phyloP scores from a whole-genome alignment of 2,888 invertebrate species.

The Leptopilina drosophilae region DNA sequence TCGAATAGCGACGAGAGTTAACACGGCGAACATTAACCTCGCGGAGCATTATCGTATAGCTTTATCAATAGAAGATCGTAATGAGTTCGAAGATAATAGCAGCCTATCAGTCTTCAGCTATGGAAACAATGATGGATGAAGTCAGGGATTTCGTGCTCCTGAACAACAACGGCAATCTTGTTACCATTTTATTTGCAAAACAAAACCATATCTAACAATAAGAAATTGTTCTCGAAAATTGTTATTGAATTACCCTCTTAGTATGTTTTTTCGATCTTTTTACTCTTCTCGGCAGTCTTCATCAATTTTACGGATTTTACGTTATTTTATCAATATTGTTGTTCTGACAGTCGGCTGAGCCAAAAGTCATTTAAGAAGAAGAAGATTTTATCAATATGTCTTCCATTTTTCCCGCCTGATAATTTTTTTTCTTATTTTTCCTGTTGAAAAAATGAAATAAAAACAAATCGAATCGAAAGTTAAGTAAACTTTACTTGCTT shows the following conservation, averaged over 20 bases:
- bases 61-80: slow-evolving; percentile 77
- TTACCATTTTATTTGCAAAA: slow-evolving; percentile 25
- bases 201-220: not conserved
- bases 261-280: no score
- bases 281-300: no score
- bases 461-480: no score
- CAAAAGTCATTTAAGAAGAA: no score
- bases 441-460: no score
- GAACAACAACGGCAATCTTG: slow-evolving; percentile 47
- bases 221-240: not conserved
- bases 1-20: slow-evolving; percentile 65
- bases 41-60: slow-evolving; percentile 67
- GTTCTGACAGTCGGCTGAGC: no score
- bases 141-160: slow-evolving; percentile 68
- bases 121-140: slow-evolving; percentile 76
- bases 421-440: no score
- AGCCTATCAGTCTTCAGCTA: slow-evolving; percentile 73
- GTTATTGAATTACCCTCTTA: not conserved
- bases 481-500: no score
- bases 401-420: no score
- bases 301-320: no score
- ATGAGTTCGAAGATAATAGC: slow-evolving; percentile 75
- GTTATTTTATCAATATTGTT: no score
- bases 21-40: slow-evolving; percentile 60
- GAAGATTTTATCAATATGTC: no score